Evolutionary conservation across 2,113 vertebrate genomes (phyloP).

Genomic region (Apaloderma vittatum): DNA sequence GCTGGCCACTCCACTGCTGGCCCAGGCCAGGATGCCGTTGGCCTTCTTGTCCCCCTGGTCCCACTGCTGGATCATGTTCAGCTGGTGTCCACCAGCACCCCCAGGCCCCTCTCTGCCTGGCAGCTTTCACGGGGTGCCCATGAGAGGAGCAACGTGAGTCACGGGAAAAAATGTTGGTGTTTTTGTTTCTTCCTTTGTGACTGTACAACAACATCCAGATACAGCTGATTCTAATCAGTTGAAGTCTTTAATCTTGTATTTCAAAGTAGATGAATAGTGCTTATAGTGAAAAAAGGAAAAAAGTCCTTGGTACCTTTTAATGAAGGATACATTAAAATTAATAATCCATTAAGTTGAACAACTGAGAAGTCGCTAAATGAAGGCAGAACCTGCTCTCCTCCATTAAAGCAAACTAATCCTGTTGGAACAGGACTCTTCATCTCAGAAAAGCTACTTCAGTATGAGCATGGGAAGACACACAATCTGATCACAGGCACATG

Average conservation of each 20-base stretch:
- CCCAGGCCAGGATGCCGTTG: no score
- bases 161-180: not conserved
- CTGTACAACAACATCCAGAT: not conserved
- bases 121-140: not conserved
- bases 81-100: no score
- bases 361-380: constrained; percentile 38
- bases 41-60: no score
- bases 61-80: no score
- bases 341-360: constrained; percentile 40
- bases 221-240: constrained; percentile 53
- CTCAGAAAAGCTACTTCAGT: not conserved
- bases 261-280: constrained; percentile 56
- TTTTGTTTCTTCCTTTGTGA: constrained; percentile 7
- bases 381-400: constrained; percentile 22
- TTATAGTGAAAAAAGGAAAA: constrained; percentile 22
- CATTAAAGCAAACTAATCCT: not conserved
- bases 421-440: not conserved
- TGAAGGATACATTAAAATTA: constrained; percentile 53
- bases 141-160: not conserved
- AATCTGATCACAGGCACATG: not conserved
- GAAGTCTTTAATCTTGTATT: constrained; percentile 51
- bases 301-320: constrained; percentile 55
- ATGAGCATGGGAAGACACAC: not conserved
- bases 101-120: no score
- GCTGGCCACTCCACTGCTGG: no score